Percentiles rank a stretch among this genome's conserved stretches.
phyloP scores from a whole-genome alignment of 2,888 invertebrate species.

The Spilosoma lubricipeda region DNA sequence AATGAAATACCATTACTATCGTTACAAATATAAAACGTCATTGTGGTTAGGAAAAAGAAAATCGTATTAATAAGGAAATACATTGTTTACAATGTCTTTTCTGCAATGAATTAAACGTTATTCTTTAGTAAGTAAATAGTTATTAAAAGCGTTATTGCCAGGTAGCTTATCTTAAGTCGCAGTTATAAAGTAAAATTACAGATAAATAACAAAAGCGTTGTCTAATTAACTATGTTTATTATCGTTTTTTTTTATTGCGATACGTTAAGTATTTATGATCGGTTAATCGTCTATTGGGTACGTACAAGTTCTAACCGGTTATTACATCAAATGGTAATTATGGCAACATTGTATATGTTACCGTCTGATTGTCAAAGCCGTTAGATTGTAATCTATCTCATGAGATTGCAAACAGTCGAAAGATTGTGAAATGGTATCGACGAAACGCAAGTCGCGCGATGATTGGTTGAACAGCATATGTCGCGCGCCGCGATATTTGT shows the following conservation, averaged over 20 bases:
- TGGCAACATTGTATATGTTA: constrained; percentile 20
- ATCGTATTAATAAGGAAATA: constrained; percentile 9
- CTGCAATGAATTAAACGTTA: background rate
- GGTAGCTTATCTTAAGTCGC: constrained; percentile 4
- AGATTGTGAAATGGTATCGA: no score
- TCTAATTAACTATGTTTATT: background rate
- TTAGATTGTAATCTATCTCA: no score
- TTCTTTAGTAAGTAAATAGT: background rate
- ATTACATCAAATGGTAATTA: constrained; percentile 33
- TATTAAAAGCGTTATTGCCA: background rate
- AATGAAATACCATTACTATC: constrained; percentile 2
- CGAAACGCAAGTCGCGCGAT: no score
- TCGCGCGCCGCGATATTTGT: no score
- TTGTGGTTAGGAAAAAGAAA: constrained; percentile 8
- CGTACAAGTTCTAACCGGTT: constrained; percentile 25
- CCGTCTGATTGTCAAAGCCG: no score
- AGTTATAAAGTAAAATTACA: background rate
- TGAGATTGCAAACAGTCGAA: no score
- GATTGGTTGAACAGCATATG: no score
- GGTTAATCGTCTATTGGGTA: constrained; percentile 28
- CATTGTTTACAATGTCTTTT: background rate
- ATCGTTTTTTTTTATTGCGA: background rate
- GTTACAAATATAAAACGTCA: constrained; percentile 4
- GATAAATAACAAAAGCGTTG: background rate
- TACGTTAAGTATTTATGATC: constrained; percentile 1